These are phyloP conservation scores for Enteromius treurensis DNA, from an alignment of 2,797 vertebrate species.

Conservation along the genomic window DNA sequence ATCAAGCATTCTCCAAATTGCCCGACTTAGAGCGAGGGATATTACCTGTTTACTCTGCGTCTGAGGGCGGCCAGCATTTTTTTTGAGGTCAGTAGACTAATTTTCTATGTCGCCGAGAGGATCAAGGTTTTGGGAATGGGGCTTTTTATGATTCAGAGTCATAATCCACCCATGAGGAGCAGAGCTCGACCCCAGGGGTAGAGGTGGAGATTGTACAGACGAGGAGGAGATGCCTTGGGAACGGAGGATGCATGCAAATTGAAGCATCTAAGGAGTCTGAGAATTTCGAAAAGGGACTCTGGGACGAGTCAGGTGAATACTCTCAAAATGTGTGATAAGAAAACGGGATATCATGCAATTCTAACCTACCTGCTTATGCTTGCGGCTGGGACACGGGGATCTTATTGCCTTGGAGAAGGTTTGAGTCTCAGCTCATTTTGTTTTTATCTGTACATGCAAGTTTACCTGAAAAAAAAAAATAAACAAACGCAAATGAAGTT, in stretches of 20 bases:
- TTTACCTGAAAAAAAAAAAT: background rate
- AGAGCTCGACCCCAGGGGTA: conserved; percentile 17
- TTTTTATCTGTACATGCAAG: background rate
- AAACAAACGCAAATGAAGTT: background rate
- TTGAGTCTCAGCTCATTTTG: no score
- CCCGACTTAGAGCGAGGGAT: conserved; percentile 70
- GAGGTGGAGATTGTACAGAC: conserved; percentile 41
- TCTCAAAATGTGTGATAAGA: conserved; percentile 10
- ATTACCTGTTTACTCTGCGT: conserved; percentile 75
- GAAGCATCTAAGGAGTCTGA: background rate
- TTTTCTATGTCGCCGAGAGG: conserved; percentile 59
- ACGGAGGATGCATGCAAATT: conserved; percentile 49
- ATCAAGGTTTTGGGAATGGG: conserved; percentile 36
- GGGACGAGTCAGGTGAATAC: background rate
- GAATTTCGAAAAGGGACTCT: conserved; percentile 7
- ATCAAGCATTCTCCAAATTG: conserved; percentile 70
- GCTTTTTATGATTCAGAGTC: conserved; percentile 68
- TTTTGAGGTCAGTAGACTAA: conserved; percentile 74
- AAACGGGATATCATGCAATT: conserved; percentile 10
- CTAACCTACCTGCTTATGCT: background rate
- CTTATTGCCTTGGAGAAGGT: no score
- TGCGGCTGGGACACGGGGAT: background rate
- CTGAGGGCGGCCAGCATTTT: conserved; percentile 69
- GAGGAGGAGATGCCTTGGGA: conserved; percentile 35
- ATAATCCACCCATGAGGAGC: conserved; percentile 47